phyloP scores from a whole-genome alignment of 2,888 invertebrate species.

The Leptura quadrifasciata region DNA sequence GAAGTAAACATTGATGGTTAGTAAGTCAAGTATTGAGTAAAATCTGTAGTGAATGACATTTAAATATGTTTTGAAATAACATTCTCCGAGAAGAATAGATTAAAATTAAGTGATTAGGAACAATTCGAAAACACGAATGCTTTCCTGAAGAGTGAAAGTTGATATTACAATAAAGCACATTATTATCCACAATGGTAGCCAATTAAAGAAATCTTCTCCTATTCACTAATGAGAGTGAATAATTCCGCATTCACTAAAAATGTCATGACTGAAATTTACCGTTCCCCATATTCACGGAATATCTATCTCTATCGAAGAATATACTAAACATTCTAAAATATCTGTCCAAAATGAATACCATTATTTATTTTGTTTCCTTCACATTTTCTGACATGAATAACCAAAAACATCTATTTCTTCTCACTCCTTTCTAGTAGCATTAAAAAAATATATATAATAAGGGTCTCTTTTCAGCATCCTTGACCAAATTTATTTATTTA shows the following conservation, averaged over 20 bases:
- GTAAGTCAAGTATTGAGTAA: background rate
- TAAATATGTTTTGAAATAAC: background rate
- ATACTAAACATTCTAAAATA: too few relatives aligned
- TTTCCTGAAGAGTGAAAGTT: slow-evolving; percentile 3
- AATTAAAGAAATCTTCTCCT: background rate
- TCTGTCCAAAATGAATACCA: too few relatives aligned
- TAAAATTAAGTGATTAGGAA: background rate
- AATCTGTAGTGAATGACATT: background rate
- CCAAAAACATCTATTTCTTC: too few relatives aligned
- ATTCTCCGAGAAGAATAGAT: background rate
- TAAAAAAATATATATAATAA: too few relatives aligned
- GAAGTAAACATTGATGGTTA: background rate
- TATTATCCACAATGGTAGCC: background rate
- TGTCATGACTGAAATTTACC: background rate
- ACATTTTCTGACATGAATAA: too few relatives aligned
- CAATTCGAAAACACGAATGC: background rate
- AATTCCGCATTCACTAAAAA: slow-evolving; percentile 3
- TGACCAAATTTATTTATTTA: slow-evolving; percentile 3
- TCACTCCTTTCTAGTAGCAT: too few relatives aligned
- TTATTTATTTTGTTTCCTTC: too few relatives aligned
- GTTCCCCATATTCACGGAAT: background rate
- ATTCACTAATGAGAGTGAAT: background rate
- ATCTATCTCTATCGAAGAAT: too few relatives aligned
- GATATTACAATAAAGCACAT: slow-evolving; percentile 1
- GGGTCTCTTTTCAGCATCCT: background rate